Base-by-base conservation (phyloP, 2,113 vertebrate species). In the Stictonetta naevosa region DNA sequence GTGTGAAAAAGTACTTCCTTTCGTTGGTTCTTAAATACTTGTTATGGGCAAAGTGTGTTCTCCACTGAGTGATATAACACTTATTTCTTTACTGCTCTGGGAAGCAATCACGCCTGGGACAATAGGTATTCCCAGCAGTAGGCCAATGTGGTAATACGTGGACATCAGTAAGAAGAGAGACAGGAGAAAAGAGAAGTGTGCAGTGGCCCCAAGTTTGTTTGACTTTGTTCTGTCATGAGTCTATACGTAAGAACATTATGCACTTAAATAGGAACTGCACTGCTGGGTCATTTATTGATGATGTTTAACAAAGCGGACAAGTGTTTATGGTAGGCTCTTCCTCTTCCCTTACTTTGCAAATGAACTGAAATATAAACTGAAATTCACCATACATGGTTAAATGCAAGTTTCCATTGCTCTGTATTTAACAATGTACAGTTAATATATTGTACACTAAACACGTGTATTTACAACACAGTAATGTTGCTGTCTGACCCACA, bases 1-100 rank as follows among this genome's bases (percentile, higher is more conserved):
- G 91, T 86, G 58, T 97, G 96, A 97, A 95, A 93, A 95, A 96
- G 92, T 75, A 86, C 88, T 97, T 97, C 96, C 96, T 96, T 91
- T 92, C 4, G 6, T 72, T 95, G 80, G 77, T 84, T 64, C 81
- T 95, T 95, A 95, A 92, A 95, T 93, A 86, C 82, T 94, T 93
- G 29, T 81, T 86, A 86, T 55, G 64, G 76, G 92, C 83, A 90
- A 88, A 92, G 53, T 71, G 75, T 8, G 0, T 92, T 92, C 90
- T 83, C 79, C 81, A 88, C 79, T 94, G 95, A 95, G 90, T 93
- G 88, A 83, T 78, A 83, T 75, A 93, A 91, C 46, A 48, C 72
- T 87, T 67, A 74, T 91, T 95, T 82, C 78, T 94, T 52, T 80
- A 67, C 88, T 87, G 69, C 7, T 0, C 20, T 86, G 80, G 73